phyloP scores from a whole-genome alignment of 2,888 invertebrate genomes.

The Molanna angustata region DNA sequence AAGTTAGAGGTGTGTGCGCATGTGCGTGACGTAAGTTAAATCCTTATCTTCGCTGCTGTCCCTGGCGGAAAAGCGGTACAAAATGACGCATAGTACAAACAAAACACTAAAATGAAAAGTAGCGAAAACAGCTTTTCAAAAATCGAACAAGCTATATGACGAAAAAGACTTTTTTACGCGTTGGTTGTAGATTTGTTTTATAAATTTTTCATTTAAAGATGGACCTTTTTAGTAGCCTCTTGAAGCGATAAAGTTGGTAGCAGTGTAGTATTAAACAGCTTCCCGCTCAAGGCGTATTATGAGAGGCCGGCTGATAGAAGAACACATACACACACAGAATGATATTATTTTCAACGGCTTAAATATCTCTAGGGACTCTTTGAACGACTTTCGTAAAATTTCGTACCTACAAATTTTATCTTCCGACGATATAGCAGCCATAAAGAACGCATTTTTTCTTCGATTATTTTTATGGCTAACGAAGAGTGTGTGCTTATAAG shows the following conservation, averaged over 20 bases:
- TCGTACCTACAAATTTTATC: too few relatives aligned
- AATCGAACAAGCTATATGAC: too few relatives aligned
- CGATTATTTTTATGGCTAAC: too few relatives aligned
- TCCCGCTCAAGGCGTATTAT: too few relatives aligned
- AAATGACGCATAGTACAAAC: not conserved
- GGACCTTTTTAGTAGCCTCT: constrained; percentile 15
- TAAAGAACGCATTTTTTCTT: too few relatives aligned
- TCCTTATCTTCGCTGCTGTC: constrained; percentile 12
- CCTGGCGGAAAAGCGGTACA: not conserved
- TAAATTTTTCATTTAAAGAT: not conserved
- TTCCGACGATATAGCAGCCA: too few relatives aligned
- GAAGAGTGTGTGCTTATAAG: too few relatives aligned
- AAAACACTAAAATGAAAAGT: not conserved
- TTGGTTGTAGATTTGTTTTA: not conserved
- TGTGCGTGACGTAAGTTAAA: constrained; percentile 20
- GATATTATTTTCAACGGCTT: too few relatives aligned
- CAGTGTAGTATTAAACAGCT: constrained; percentile 17
- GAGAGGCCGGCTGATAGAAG: constrained; percentile 5
- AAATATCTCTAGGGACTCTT: too few relatives aligned
- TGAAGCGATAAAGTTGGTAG: constrained; percentile 18
- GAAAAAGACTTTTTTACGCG: not conserved
- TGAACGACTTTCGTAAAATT: too few relatives aligned
- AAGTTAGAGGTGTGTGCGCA: constrained; percentile 22
- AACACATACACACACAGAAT: not conserved
- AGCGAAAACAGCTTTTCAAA: too few relatives aligned